Evolutionary conservation across 2,113 vertebrate genomes (phyloP).

Genomic region (Archilochus colubris): DNA sequence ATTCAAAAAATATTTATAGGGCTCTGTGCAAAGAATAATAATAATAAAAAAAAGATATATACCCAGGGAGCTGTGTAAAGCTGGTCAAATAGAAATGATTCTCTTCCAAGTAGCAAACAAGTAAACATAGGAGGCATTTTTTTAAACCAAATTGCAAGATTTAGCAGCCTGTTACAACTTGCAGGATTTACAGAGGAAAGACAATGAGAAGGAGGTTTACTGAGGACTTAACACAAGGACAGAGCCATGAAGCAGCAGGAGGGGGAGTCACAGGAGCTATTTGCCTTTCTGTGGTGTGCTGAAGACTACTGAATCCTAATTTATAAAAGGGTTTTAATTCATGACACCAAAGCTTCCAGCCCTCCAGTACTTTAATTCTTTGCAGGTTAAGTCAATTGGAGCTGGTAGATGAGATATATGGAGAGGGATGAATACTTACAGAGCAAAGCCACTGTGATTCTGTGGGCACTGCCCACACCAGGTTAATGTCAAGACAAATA

Average conservation of each 20-base stretch:
- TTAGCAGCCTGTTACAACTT: background rate
- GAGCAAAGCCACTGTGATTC: background rate
- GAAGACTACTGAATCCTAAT: background rate
- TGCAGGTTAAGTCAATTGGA: background rate
- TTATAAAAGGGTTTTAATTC: background rate
- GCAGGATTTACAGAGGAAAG: constrained; percentile 9
- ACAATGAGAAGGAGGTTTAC: background rate
- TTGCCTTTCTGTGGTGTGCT: background rate
- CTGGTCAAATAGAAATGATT: background rate
- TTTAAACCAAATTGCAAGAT: background rate
- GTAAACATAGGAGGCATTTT: background rate
- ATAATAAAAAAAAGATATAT: background rate
- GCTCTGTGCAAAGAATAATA: background rate
- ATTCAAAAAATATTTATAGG: background rate
- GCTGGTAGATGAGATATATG: background rate
- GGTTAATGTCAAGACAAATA: background rate
- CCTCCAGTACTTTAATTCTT: background rate
- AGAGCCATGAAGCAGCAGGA: background rate
- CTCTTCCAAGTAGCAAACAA: background rate
- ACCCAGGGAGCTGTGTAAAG: background rate
- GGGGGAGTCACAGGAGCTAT: background rate
- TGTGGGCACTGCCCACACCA: fast-evolving
- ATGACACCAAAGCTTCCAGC: background rate
- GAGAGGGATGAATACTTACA: background rate
- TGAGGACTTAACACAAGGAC: background rate